Base-by-base conservation (phyloP, 2,888 invertebrate species). In the Allygus modestus region DNA sequence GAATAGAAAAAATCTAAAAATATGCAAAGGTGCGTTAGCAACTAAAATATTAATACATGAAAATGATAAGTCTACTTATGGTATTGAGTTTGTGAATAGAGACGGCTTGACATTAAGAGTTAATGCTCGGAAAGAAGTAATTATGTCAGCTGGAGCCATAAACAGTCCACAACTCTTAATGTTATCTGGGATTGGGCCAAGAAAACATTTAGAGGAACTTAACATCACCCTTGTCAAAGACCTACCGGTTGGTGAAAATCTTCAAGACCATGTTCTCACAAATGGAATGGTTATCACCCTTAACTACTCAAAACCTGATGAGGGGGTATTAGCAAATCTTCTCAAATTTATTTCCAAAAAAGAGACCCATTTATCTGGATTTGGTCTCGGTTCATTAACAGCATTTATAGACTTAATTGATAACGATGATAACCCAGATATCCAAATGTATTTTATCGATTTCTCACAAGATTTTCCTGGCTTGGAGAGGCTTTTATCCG, bases 141-240 rank as follows among this genome's bases (percentile, higher is more conserved):
- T 97, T 84, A 86, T 96, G 0, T 94, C 95, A 17, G 96, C 94
- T 0, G 97, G 97, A 0, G 93, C 96, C 0, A 94, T 97, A 83
- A 96, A 95, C 87, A 94, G 95, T 0, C 96, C 97, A 0, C 97
- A 97, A 89, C 89, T 97, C 9, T 92, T 97, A 5, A 95, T 97
- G 96, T 89, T 96, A n/a, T 95, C 95, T 0, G 96, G 96, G 0
- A 90, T 95, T 11, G 94, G 94, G 1, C 94, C 94, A 0, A 91
- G 90, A 26, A 90, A 92, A 79, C 93, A 94, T 87, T 90, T 94
- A 5, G 89, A 90, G 54, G 90, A 91, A 84, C 88, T 91, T 41
- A 91, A 92, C 23, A 93, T 94, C 51, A 90, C 91, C 0, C 91
- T 93, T 0, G 88, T 95, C 43, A 90, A 91, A 61, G 92, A 94